Evolutionary conservation across 2,113 vertebrate genomes (phyloP).

Genomic region (Proterorhinus semilunaris): DNA sequence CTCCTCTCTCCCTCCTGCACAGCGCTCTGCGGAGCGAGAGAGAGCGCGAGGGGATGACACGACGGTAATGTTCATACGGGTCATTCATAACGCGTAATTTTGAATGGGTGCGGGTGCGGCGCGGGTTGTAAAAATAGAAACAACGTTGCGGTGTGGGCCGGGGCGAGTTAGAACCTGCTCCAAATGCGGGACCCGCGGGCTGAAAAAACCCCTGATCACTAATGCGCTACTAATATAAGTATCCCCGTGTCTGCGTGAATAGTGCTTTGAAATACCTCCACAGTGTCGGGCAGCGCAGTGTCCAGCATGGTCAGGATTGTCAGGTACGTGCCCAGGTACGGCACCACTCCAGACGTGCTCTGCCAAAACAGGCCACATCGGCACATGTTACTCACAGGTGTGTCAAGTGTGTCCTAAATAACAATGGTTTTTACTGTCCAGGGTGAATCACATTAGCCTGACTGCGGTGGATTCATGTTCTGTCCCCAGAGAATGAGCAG

Average conservation of each 20-base stretch:
- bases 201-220: too few species aligned
- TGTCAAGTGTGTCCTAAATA: slow-evolving; percentile 1
- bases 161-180: too few species aligned
- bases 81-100: too few species aligned
- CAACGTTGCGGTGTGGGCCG: too few species aligned
- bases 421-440: background rate
- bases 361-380: slow-evolving; percentile 42
- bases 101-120: too few species aligned
- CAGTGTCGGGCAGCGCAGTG: slow-evolving; percentile 82
- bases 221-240: too few species aligned
- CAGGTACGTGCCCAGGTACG: slow-evolving; percentile 89
- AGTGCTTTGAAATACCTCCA: slow-evolving; percentile 73
- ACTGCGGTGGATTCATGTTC: slow-evolving; percentile 35
- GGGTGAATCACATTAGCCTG: slow-evolving; percentile 13
- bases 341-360: slow-evolving; percentile 76
- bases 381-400: background rate
- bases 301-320: slow-evolving; percentile 89
- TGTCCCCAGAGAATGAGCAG: slow-evolving; percentile 34
- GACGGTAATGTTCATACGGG: too few species aligned
- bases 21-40: too few species aligned
- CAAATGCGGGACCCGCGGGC: too few species aligned
- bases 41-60: too few species aligned
- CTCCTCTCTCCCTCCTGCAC: too few species aligned
- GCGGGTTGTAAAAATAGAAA: too few species aligned
- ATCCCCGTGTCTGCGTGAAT: background rate